A percentile compares a stretch with the other conserved stretches of the same genome.
Evolutionary conservation across 2,113 vertebrate species (phyloP).

Genomic region (Notiomystis cincta): DNA sequence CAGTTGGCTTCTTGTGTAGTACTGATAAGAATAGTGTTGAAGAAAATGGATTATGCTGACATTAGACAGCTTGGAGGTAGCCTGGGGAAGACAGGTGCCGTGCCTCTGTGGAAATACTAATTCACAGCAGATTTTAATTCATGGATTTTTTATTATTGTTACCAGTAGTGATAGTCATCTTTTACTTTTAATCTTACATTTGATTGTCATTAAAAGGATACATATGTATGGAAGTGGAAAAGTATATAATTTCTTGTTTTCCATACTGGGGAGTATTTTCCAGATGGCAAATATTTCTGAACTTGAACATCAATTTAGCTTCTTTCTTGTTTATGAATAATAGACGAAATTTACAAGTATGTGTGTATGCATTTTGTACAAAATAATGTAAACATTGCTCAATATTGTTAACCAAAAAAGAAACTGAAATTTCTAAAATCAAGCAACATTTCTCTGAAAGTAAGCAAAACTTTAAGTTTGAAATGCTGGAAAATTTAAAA

Average conservation of each 20-base stretch:
- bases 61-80: neutral
- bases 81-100: neutral
- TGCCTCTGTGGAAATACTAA: neutral
- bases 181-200: neutral
- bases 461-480: neutral
- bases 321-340: neutral
- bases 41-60: neutral
- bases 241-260: neutral
- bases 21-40: neutral
- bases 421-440: neutral
- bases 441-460: neutral
- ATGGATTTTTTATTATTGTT: neutral
- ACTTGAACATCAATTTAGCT: neutral
- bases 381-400: slow-evolving; percentile 9
- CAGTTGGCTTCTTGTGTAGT: neutral
- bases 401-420: neutral
- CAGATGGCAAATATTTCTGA: neutral
- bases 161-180: neutral
- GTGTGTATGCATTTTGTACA: neutral
- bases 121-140: neutral
- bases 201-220: neutral
- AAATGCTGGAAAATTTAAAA: neutral
- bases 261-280: neutral
- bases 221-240: neutral
- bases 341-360: neutral